Base-by-base conservation (phyloP, 2,888 invertebrate genomes). In the Dendrolimus pini region DNA sequence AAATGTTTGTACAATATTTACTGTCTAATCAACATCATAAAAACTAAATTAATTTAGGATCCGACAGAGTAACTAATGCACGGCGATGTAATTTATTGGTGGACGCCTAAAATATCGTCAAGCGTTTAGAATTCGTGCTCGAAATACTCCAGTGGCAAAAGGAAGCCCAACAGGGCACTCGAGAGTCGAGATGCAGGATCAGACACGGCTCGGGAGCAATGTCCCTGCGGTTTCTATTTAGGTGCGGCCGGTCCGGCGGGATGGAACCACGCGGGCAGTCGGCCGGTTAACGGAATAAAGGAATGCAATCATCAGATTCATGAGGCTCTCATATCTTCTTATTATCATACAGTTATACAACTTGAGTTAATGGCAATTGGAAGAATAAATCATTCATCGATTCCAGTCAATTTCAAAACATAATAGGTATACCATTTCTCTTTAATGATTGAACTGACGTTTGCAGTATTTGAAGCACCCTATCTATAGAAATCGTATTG, bases 161-260 rank as follows among this genome's bases (percentile, higher is more conserved):
- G 67, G 76, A 71, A 76, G 72, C 77, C 82, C 77, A 83, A 83
- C 78, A 84, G 81, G 82, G 78, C 80, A 85, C 80, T 83, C 74
- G 75, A 83, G 80, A 80, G 74, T 74, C 67, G 73, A 77, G 75
- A 77, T 73, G 77, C 82, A 85, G 87, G 86, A 88, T 82, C 85
- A 83, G 78, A 74, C 77, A 74, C 69, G 65, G 71, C 69, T 71
- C 75, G 89, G 86, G 90, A 84, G 89, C 90, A 90, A 88, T 83
- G 89, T 86, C 89, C 90, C 86, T 89, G 85, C 75, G 82, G 88
- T 90, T 88, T 89, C 90, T 90, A 90, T 90, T 89, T 90, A 89
- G 88, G 89, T 89, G 87, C 89, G 76, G 84, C 87, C 85, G 77
- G 88, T 87, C 76, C 74, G 83, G 70, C 85, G 85, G 80, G 83